Percentiles rank a stretch among this genome's conserved stretches.
Conservation (phyloP, 1,140 invertebrate species). For the Samia ricini region DNA sequence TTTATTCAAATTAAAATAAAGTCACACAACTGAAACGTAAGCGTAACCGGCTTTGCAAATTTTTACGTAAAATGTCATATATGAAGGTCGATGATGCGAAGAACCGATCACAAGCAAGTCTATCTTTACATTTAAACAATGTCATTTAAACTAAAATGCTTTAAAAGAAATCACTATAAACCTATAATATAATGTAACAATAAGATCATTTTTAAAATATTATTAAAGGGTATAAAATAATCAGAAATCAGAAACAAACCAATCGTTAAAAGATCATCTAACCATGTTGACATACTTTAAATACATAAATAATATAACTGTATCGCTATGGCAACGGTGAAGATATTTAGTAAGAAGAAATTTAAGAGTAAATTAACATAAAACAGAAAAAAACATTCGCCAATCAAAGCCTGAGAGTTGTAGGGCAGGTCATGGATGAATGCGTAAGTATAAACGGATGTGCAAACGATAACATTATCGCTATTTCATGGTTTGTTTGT, state of each 20-base stretch:
- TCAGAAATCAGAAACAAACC: too few species aligned
- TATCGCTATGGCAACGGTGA: not conserved
- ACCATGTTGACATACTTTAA: not conserved
- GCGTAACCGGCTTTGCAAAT: conserved; percentile 35
- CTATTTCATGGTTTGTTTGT: conserved; percentile 39
- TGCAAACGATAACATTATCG: conserved; percentile 66
- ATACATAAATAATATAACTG: not conserved
- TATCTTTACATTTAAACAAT: conserved; percentile 31
- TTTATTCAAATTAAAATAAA: not conserved
- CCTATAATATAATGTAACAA: too few species aligned
- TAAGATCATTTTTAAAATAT: too few species aligned
- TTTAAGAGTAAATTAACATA: conserved; percentile 25
- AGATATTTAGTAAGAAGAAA: not conserved
- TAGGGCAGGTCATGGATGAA: conserved; percentile 73
- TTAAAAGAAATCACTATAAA: too few species aligned
- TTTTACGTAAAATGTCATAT: conserved; percentile 40
- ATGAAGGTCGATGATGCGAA: conserved; percentile 40
- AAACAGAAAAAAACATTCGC: conserved; percentile 38
- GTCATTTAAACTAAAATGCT: not conserved
- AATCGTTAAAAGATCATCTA: not conserved
- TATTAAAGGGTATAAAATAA: too few species aligned
- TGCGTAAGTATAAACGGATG: conserved; percentile 69
- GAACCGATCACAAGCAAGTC: conserved; percentile 28
- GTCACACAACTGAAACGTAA: conserved; percentile 3
- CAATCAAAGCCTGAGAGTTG: conserved; percentile 48